Evolutionary conservation across 2,797 vertebrate genomes (phyloP).

Genomic region (Pipistrellus pygmaeus): DNA sequence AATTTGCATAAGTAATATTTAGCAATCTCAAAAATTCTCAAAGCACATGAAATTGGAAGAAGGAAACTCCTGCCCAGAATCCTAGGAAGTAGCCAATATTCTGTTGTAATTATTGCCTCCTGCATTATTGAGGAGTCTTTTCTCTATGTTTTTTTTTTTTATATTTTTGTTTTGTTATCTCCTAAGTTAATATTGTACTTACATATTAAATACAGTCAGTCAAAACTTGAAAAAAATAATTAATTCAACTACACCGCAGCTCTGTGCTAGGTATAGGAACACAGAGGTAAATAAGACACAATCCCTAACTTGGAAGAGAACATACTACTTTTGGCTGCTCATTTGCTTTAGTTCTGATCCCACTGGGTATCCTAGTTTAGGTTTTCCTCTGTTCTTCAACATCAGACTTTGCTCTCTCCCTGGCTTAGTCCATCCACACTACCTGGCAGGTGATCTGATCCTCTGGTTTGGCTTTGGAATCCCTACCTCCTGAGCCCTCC

Average conservation of each 20-base stretch:
- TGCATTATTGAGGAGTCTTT: too few species aligned
- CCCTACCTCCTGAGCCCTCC: accelerated
- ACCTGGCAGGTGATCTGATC: neutral
- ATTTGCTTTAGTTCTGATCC: neutral
- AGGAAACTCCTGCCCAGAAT: too few species aligned
- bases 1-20: too few species aligned
- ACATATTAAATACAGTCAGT: too few species aligned
- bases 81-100: too few species aligned
- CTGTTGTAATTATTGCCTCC: too few species aligned
- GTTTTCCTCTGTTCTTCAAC: neutral
- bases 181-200: too few species aligned
- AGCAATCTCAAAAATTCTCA: too few species aligned
- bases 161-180: too few species aligned
- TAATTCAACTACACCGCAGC: neutral
- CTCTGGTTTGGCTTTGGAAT: neutral
- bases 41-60: too few species aligned
- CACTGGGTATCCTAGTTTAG: neutral
- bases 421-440: neutral
- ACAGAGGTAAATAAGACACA: neutral
- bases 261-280: neutral
- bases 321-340: neutral
- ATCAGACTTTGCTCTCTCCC: neutral
- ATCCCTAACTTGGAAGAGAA: neutral
- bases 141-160: too few species aligned
- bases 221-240: neutral